Percentiles rank a stretch among this genome's conserved stretches.
These are phyloP conservation scores for Schizopygopsis pylzovi DNA, from an alignment of 2,797 vertebrate species.

Conservation along the genomic window DNA sequence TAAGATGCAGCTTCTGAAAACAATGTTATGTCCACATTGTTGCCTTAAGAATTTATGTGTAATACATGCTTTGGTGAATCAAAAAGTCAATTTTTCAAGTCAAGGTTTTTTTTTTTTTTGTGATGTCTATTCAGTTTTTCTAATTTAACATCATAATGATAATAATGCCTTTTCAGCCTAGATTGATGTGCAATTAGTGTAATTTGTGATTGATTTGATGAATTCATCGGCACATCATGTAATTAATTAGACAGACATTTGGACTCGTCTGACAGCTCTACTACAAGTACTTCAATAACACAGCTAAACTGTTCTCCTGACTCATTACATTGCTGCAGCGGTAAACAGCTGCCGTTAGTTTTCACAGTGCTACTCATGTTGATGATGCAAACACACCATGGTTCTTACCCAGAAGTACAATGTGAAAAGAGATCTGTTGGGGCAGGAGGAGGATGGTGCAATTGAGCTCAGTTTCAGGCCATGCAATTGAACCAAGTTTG, in stretches of 20 bases:
- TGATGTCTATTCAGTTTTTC: too few species aligned
- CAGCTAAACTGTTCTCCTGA: neutral
- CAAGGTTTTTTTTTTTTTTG: too few species aligned
- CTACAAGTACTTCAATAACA: neutral
- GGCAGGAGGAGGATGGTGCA: conserved; percentile 14
- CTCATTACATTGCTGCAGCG: neutral
- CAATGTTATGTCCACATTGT: neutral
- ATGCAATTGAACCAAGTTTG: conserved; percentile 21
- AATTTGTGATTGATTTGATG: neutral
- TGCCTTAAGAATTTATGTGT: too few species aligned
- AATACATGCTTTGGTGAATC: too few species aligned
- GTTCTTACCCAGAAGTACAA: neutral
- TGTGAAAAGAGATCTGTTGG: neutral
- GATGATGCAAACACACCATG: neutral
- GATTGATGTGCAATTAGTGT: neutral
- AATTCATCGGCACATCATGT: neutral
- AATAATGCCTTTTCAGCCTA: too few species aligned
- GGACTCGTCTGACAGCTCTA: neutral
- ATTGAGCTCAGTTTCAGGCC: neutral
- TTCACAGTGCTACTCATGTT: neutral
- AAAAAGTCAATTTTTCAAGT: too few species aligned
- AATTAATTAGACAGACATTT: neutral
- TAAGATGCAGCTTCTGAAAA: neutral
- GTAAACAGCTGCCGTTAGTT: neutral
- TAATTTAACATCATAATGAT: too few species aligned